These are phyloP conservation scores for Nezara viridula DNA, from an alignment of 2,888 invertebrate species.

Conservation along the genomic window DNA sequence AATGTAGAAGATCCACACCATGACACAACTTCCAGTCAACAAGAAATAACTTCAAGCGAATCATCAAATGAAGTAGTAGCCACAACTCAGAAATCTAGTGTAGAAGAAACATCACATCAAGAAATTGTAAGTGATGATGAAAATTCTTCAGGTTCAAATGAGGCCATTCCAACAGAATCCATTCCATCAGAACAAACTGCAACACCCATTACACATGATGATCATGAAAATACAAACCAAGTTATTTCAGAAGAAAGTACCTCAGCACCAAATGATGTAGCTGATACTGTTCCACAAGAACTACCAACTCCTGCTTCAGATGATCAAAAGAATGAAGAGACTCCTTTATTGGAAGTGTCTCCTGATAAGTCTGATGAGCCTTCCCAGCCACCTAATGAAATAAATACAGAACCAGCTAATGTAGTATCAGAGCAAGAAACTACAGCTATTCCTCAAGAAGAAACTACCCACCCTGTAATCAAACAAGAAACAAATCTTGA, in stretches of 20 bases:
- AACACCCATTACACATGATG: not conserved
- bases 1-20: conserved; percentile 6
- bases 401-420: not conserved
- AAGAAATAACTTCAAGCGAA: not conserved
- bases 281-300: conserved; percentile 21
- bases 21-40: not conserved
- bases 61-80: not conserved
- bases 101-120: not conserved
- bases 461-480: not conserved
- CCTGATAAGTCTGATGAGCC: not conserved
- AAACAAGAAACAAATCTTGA: conserved; percentile 57
- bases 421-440: conserved; percentile 5
- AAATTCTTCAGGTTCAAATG: not conserved
- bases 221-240: not conserved
- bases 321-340: conserved; percentile 2
- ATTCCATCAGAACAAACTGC: not conserved
- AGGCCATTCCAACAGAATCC: not conserved
- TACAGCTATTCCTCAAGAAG: conserved; percentile 5
- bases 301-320: not conserved
- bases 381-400: not conserved
- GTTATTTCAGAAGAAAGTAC: not conserved
- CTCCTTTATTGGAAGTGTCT: not conserved
- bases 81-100: conserved; percentile 11
- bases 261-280: not conserved
- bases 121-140: not conserved